Evolutionary conservation across 2,797 vertebrate species (phyloP).

Genomic region (Periparus ater): DNA sequence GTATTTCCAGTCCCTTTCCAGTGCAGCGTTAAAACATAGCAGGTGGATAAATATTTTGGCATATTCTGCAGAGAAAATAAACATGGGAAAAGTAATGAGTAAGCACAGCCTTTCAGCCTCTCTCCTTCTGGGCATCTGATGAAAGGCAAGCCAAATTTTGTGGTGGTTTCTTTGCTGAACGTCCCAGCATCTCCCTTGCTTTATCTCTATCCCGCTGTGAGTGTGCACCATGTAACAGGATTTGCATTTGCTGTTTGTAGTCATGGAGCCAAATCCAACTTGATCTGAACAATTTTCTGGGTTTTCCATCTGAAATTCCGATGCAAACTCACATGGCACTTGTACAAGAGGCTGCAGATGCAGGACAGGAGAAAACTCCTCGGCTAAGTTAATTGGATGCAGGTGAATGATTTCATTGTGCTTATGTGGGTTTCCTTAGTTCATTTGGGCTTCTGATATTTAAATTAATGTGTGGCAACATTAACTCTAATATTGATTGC

Average conservation of each 20-base stretch:
- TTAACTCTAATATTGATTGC: not conserved
- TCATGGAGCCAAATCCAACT: not conserved
- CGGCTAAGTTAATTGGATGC: not conserved
- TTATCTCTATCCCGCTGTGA: not conserved
- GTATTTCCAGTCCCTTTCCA: not conserved
- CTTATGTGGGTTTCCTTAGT: not conserved
- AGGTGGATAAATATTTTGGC: not conserved
- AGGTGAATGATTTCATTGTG: not conserved
- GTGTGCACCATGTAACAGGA: not conserved
- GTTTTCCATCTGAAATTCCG: not conserved
- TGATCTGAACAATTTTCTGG: not conserved
- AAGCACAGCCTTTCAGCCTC: not conserved
- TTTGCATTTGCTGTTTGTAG: not conserved
- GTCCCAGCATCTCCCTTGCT: not conserved
- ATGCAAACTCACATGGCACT: not conserved
- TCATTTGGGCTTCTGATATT: not conserved
- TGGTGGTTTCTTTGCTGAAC: not conserved
- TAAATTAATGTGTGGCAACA: not conserved
- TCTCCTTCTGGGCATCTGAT: not conserved
- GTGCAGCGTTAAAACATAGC: not conserved
- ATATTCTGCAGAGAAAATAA: not conserved
- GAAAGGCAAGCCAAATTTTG: not conserved
- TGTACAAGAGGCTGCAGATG: not conserved
- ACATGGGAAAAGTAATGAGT: not conserved
- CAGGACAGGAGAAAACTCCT: accelerated